Base-by-base conservation (phyloP, 2,888 invertebrate species). In the Pandemis cinnamomeana region DNA sequence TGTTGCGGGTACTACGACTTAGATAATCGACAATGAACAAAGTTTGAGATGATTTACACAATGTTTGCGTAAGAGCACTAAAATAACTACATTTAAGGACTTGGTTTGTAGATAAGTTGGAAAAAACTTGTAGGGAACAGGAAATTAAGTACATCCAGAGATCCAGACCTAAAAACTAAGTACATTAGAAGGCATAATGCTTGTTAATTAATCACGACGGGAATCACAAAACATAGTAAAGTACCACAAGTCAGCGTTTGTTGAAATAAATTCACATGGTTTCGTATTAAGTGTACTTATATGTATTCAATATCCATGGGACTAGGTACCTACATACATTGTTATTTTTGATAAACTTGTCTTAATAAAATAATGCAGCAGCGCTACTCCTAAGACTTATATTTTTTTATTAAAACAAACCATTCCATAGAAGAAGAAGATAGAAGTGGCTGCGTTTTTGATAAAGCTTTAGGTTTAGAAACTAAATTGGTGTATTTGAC, bases 341-440 rank as follows among this genome's bases (percentile, higher is more conserved):
- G 10, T 58, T 58, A 27, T 58, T 58, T 20, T 58, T 58, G 58
- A 58, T 20, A 58, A 58, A 58, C 27, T 55, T 15, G 7, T 53
- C 7, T 53, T 27, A 10, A 1, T 8, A 27, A 27, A 58, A 27
- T 27, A 20, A 27, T 27, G 11, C 10, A n/a, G 58, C 27, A 58
- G 58, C 58, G 27, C 27, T 58, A 27, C 27, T 58, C 27, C 27
- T 58, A 27, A 58, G 58, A 58, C 58, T 27, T 58, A 27, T 58
- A 58, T 58, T 5, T 46, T 58, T 58, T 58, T 20, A 58, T 5
- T 58, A 27, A 58, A 58, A 27, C 27, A 11, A 58, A 58, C 58
- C 58, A 58, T 58, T 58, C 58, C 58, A 58, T 36, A 36, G 27
- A 36, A 36, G 27, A 2, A 36, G 27, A 4, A 36, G 27, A 7